Evolutionary conservation across 2,888 invertebrate species (phyloP), one percentile per base, ranked within the genome.

Genomic region (Phania funesta): DNA sequence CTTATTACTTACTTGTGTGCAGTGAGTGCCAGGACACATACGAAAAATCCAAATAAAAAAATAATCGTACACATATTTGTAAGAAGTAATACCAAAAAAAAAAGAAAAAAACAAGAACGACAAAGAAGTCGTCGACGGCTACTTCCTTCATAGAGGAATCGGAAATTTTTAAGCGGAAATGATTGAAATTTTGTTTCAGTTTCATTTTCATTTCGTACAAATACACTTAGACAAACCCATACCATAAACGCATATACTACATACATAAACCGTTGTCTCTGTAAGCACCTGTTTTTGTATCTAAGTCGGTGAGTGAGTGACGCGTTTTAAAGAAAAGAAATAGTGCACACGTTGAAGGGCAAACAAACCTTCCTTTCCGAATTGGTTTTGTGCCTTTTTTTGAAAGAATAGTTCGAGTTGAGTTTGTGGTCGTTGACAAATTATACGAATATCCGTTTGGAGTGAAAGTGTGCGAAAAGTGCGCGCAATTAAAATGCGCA

Each of bases 151-250:
- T 71, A 75, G 50, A 74, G 75, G 68, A 73, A 83, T 80, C 84
- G 86, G 84, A 86, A 85, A 85, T 87, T 87, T 86, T 87, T 86
- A 83, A 87, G 85, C 88, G 87, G 87, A 87, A 87, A 87, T 88
- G 87, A 87, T 88, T 87, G 87, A 87, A 88, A 88, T 87, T 88
- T 88, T 85, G 85, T 87, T 86, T 85, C 85, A 78, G 85, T 86
- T 86, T 85, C 83, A 80, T 65, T 85, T 85, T 86, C 84, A 75
- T 84, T 85, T 86, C 18, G n/a, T 75, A 67, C 70, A 50, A 67
- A 64, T 35, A 46, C 48, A 67, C 38, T 32, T 8, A 75, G 8
- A 20, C 56, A 60, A 64, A 50, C 60, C 44, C 22, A 24, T 22
- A 41, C 22, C 13, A 52, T 16, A 29, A 48, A 67, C 67, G 35